phyloP scores from a whole-genome alignment of 2,888 invertebrate genomes.

The Parnassius smintheus region DNA sequence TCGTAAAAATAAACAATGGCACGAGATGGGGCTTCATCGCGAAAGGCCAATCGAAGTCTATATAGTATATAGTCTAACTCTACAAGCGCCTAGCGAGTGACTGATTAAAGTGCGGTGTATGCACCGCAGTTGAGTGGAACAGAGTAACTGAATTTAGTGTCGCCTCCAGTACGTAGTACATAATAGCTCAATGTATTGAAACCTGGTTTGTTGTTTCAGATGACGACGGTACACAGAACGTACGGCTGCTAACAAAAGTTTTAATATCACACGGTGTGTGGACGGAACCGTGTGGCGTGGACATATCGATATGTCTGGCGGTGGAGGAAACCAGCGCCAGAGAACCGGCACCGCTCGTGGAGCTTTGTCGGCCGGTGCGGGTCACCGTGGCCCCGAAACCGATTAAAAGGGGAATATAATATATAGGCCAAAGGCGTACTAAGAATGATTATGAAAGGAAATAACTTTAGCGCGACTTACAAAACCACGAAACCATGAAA shows the following conservation, averaged over 20 bases:
- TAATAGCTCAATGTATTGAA: no score
- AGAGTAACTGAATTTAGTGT: no score
- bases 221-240: conserved; percentile 79
- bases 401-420: conserved; percentile 87
- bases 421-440: not conserved
- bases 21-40: no score
- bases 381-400: conserved; percentile 94
- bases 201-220: conserved; percentile 51
- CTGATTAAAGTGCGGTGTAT: no score
- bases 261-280: conserved; percentile 95
- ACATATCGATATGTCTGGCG: conserved; percentile 91
- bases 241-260: conserved; percentile 91
- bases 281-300: conserved; percentile 95
- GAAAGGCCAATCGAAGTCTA: no score
- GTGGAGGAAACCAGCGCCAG: conserved; percentile 79
- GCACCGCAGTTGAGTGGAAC: no score
- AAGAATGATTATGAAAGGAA: not conserved
- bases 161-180: no score
- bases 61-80: no score
- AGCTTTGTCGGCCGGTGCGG: conserved; percentile 92
- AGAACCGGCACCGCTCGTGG: conserved; percentile 79
- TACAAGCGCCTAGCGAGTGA: no score
- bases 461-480: not conserved
- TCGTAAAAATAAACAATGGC: no score
- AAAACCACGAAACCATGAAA: not conserved